Conservation (phyloP, 2,797 vertebrate species). For the Enteromius radiatus region DNA sequence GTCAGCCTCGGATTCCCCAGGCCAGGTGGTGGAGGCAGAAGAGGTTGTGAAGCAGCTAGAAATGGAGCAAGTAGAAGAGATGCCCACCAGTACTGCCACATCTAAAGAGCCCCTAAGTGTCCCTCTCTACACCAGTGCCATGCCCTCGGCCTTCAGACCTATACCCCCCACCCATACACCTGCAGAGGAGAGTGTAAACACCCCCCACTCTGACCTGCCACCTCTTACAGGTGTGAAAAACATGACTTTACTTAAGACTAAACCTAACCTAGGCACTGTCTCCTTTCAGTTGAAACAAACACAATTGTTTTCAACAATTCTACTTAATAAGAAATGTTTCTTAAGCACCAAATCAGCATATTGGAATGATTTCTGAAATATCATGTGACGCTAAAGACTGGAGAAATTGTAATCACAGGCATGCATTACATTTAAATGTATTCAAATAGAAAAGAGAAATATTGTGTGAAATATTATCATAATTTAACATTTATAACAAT, state of each 20-base stretch:
- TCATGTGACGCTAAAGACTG: background rate
- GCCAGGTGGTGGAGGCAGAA: conserved; percentile 93
- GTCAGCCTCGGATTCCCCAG: conserved; percentile 92
- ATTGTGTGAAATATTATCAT: background rate
- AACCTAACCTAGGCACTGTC: background rate
- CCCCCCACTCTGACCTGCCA: conserved; percentile 86
- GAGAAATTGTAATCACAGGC: background rate
- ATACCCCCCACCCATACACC: conserved; percentile 76
- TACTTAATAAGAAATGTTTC: background rate
- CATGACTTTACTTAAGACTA: background rate
- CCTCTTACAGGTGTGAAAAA: conserved; percentile 87
- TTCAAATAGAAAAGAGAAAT: background rate
- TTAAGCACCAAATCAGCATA: background rate
- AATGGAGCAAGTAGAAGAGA: conserved; percentile 93
- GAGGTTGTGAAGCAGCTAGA: conserved; percentile 97
- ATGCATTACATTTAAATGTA: background rate
- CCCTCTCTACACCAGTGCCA: conserved; percentile 75
- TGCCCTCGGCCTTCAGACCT: conserved; percentile 78
- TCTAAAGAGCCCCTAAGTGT: conserved; percentile 70
- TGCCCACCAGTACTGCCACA: conserved; percentile 84
- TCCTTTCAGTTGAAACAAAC: background rate
- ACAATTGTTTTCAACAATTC: background rate
- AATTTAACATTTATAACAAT: background rate
- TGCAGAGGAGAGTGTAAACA: conserved; percentile 79
- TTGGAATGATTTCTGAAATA: background rate